Conservation (phyloP, 1,140 invertebrate genomes). For the Platorchestia sp. region DNA sequence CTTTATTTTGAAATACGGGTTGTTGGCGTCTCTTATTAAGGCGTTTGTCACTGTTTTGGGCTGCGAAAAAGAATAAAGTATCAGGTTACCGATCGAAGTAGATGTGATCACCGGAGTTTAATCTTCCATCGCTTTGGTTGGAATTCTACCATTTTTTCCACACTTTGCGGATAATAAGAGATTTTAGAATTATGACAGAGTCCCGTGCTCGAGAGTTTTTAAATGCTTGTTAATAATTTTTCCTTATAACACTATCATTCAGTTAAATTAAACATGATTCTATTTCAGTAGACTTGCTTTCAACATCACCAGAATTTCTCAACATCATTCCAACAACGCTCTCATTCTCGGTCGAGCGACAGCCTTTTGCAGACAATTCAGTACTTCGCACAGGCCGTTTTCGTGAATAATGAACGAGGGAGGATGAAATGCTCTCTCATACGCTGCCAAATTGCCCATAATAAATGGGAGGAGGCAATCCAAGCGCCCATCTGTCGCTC, state of each 20-base stretch:
- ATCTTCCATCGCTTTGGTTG: neutral
- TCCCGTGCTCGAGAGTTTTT: no score
- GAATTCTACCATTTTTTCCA: neutral
- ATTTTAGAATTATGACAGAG: no score
- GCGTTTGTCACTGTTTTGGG: neutral
- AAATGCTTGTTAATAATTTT: no score
- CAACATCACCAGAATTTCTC: neutral
- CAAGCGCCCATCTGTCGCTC: constrained; percentile 21
- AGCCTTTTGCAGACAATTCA: no score
- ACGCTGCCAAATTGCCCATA: constrained; percentile 29
- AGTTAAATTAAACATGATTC: neutral
- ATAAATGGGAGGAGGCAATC: constrained; percentile 20
- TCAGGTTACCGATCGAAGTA: neutral
- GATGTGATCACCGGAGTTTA: neutral
- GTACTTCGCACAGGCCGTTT: neutral
- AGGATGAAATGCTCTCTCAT: constrained; percentile 26
- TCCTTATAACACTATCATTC: neutral
- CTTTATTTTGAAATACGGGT: neutral
- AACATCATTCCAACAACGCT: neutral
- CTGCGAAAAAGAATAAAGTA: neutral
- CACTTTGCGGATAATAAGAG: no score
- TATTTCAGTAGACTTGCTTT: neutral
- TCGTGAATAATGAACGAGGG: constrained; percentile 6
- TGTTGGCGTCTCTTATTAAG: neutral
- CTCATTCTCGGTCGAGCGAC: neutral